Evolutionary conservation across 2,888 invertebrate species (phyloP), one percentile per base, ranked within the genome.

Genomic region (Caenorhabditis becei): DNA sequence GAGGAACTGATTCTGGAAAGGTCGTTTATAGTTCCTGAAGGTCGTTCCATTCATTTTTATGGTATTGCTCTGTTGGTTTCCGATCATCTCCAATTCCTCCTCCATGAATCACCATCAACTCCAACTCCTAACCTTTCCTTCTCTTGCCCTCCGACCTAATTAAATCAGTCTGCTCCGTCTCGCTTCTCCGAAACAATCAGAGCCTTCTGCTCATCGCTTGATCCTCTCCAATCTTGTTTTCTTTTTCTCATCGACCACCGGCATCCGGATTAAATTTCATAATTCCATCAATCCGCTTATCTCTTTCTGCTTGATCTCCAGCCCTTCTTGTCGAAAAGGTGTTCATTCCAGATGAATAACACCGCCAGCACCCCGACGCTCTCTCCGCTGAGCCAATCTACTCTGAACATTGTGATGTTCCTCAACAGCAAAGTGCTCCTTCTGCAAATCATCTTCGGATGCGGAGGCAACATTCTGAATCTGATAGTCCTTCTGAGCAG

Each of bases 381-480:
- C 23, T 37, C 28, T 0, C 51, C 74, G 26, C 32, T 49, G 18
- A 59, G 66, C 28, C 49, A 51, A 3, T 28, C 58, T 0, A 74
- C 65, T n/a, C 67, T 74, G 11, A 67, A 74, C 28, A 74, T 63
- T 2, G 67, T 79, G 18, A 72, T 69, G 59, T 80, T 80, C 59
- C 65, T 86, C 51, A 82, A 83, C 78, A 75, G 67, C 54, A 82
- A 83, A 53, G 58, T 83, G 20, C 82, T 86, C 7, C 44, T 67
- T 1, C 66, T 84, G 2, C 84, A 86, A 63, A 86, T 87, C 58
- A 28, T 88, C 23, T 81, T 88, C 56, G 88, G 88, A 20, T 84
- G 82, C 32, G 78, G 83, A 8, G 88, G 88, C 35, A 88, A 88
- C 62, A 65, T 84, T 18, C 78, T 88, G 23, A 88, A 88, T 49